Conservation (phyloP, 2,113 vertebrate genomes). For the Catharus bicknelli region DNA sequence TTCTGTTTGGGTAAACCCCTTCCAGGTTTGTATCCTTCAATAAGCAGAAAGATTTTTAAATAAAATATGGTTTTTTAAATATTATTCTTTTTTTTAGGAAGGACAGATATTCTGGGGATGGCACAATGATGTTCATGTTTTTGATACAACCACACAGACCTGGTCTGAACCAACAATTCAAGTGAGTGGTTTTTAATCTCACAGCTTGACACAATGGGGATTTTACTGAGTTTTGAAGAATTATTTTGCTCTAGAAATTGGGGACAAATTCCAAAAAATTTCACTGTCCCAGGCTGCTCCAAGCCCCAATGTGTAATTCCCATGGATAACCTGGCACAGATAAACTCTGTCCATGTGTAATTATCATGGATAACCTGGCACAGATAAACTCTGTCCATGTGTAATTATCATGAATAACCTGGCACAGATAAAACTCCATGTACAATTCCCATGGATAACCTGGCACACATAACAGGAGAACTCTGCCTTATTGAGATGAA, state of each 20-base stretch:
- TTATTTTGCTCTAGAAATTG: background rate
- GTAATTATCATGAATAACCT: background rate
- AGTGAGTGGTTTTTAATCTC: conserved; percentile 70
- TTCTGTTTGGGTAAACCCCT: background rate
- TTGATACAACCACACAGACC: conserved; percentile 82
- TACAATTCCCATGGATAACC: background rate
- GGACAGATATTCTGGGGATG: conserved; percentile 92
- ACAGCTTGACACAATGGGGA: background rate
- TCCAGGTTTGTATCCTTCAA: background rate
- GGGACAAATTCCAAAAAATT: background rate
- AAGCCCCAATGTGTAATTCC: too few species aligned
- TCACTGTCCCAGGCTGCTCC: background rate
- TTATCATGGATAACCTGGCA: too few species aligned
- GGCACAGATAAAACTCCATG: background rate
- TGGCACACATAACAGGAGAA: background rate
- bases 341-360: background rate
- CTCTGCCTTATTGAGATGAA: background rate
- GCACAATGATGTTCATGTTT: conserved; percentile 94
- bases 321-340: too few species aligned
- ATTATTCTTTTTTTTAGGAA: conserved; percentile 71
- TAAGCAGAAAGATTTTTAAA: background rate
- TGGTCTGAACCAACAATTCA: conserved; percentile 86
- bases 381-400: background rate
- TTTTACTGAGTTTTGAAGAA: background rate
- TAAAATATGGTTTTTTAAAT: background rate